Percentiles rank a stretch among this genome's conserved stretches.
phyloP scores from a whole-genome alignment of 2,888 invertebrate species.

The Chaitophorus viminalis region DNA sequence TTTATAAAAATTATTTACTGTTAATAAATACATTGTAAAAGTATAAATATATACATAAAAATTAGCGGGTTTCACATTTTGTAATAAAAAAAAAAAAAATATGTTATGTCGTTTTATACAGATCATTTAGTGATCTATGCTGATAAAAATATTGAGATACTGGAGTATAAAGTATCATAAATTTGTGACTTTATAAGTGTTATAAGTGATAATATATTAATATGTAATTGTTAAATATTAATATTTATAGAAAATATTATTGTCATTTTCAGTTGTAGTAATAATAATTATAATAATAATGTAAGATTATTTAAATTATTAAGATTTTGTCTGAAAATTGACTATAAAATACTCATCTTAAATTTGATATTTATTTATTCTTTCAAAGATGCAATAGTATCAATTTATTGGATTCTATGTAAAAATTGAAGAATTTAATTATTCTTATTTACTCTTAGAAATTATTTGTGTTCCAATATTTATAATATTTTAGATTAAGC shows the following conservation, averaged over 20 bases:
- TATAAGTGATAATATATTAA: conserved; percentile 42
- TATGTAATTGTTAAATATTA: conserved; percentile 45
- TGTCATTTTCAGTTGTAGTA: conserved; percentile 24
- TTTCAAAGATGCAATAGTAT: not conserved
- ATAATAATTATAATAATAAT: not conserved
- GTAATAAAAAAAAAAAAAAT: conserved; percentile 31
- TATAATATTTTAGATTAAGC: too few relatives aligned
- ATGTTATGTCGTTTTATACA: conserved; percentile 48
- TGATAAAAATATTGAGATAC: conserved; percentile 38
- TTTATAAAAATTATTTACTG: conserved; percentile 55
- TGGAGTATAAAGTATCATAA: conserved; percentile 3
- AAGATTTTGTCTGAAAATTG: conserved; percentile 11
- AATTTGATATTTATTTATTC: not conserved
- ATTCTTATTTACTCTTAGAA: not conserved
- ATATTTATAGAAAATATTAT: conserved; percentile 35
- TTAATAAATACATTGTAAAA: conserved; percentile 48
- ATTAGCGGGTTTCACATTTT: conserved; percentile 48
- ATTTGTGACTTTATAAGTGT: conserved; percentile 39
- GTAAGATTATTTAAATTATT: conserved; percentile 16
- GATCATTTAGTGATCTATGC: conserved; percentile 34
- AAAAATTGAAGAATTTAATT: not conserved
- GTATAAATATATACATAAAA: conserved; percentile 53
- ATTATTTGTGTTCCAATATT: not conserved
- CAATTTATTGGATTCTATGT: not conserved
- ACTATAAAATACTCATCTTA: conserved; percentile 14